Evolutionary conservation across 2,797 vertebrate species (phyloP), one percentile per base, ranked within the genome.

Genomic region (Novumbra hubbsi): DNA sequence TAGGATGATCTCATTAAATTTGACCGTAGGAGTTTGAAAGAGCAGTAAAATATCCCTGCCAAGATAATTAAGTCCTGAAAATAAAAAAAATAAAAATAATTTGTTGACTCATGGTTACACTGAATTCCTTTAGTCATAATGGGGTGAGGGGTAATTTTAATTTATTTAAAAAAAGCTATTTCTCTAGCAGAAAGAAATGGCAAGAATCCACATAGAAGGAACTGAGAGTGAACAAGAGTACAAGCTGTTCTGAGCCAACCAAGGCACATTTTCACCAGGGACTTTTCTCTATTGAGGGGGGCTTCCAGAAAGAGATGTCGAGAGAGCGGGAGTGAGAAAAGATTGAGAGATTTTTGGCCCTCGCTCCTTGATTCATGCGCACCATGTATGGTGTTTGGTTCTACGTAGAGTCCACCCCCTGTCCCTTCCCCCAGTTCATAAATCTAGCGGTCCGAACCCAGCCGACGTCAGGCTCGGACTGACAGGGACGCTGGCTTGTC

Each of bases 301-400:
- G 68, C 77, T 79, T 67, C 67, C 85, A 17, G 30, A 60, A 17
- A 34, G 48, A 21, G 67, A 69, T 21, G 28, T 14, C 12, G 17
- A 60, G 70, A 57, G 19, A 38, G 70, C n/a, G 68, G n/a, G 7
- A 67, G 76, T 71, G 71, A 72, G 34, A 50, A 27, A 72, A 27
- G 60, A 19, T 16, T 34, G 21, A 30, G 67, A 57, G 27, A 16
- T 12, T 70, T 28, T 63, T n/a, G 32, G 24, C 68, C 48, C 70
- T 48, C 81, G 75, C 85, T 75, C n/a, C 32, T 78, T 84, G 80
- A 34, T 84, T 84, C 88, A 83, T 68, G 69, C 77, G 93, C 84
- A 88, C 94, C 94, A 92, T 94, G 91, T 94, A 95, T 93, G 93
- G 94, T 87, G 82, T 83, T 85, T 88, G 84, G 91, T 86, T 87